Conservation (phyloP, 2,113 vertebrate genomes). For the Platycercus adscitus region DNA sequence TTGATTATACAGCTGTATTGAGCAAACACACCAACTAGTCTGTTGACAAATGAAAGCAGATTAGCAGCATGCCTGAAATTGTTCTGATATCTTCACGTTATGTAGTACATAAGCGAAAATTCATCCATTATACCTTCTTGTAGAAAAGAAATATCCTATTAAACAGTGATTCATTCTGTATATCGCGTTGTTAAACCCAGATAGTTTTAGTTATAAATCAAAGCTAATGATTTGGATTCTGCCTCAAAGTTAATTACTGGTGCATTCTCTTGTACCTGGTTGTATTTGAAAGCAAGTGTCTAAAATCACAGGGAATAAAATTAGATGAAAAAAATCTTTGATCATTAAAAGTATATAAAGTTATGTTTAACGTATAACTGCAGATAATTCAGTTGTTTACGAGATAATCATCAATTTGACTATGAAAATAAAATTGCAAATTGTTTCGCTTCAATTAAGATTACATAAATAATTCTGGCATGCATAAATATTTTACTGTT, state of each 20-base stretch:
- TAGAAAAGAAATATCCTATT: not conserved
- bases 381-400: conserved; percentile 42
- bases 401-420: not conserved
- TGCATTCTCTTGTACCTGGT: not conserved
- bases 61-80: not conserved
- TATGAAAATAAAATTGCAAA: not conserved
- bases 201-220: not conserved
- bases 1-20: not conserved
- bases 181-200: not conserved
- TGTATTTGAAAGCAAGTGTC: not conserved
- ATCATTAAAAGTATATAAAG: conserved; percentile 4
- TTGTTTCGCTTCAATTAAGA: conserved; percentile 20
- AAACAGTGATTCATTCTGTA: not conserved
- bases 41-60: not conserved
- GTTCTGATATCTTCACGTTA: not conserved
- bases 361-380: conserved; percentile 19
- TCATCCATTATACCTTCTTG: not conserved
- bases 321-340: conserved; percentile 3
- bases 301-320: conserved; percentile 16
- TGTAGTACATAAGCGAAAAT: not conserved
- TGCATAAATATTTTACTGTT: conserved; percentile 40
- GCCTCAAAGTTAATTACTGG: conserved; percentile 2
- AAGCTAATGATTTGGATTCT: conserved; percentile 25
- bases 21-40: not conserved
- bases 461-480: not conserved